Conservation (phyloP, 2,797 vertebrate genomes). For the Eulemur mongoz region DNA sequence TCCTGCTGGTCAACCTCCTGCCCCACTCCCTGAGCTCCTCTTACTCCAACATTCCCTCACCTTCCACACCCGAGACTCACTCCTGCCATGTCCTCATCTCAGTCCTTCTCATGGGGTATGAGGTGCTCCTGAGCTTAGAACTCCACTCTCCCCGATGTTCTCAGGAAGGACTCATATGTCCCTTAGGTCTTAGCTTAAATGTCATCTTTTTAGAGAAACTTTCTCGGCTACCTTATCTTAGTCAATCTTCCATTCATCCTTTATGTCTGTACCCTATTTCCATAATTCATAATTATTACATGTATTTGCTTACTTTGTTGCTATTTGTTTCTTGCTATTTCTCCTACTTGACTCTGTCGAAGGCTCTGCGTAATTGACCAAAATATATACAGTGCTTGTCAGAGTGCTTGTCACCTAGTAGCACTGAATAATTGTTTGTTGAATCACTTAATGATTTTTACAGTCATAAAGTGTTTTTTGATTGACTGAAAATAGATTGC, state of each 20-base stretch:
- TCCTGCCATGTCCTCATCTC: not conserved
- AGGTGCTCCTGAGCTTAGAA: not conserved
- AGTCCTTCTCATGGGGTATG: not conserved
- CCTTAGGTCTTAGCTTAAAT: not conserved
- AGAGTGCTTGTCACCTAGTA: not conserved
- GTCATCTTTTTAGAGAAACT: not conserved
- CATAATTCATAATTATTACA: not conserved
- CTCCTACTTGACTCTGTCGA: not conserved
- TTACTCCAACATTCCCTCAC: rapidly evolving
- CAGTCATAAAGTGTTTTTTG: not conserved
- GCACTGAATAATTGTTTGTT: conserved; percentile 20
- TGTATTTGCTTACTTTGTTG: not conserved
- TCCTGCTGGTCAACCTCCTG: not conserved
- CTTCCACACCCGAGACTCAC: no score
- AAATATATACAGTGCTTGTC: not conserved
- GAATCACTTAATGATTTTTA: conserved; percentile 14
- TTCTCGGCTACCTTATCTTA: not conserved
- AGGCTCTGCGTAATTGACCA: not conserved
- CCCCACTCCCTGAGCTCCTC: not conserved
- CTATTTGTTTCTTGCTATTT: not conserved
- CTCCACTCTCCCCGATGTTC: not conserved
- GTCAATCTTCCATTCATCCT: not conserved
- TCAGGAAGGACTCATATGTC: not conserved
- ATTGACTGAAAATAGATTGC: conserved; percentile 4
- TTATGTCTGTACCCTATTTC: not conserved